Evolutionary conservation across 1,140 invertebrate species (phyloP), one percentile per base, ranked within the genome.

Genomic region (Leptinotarsa undecemlineata): DNA sequence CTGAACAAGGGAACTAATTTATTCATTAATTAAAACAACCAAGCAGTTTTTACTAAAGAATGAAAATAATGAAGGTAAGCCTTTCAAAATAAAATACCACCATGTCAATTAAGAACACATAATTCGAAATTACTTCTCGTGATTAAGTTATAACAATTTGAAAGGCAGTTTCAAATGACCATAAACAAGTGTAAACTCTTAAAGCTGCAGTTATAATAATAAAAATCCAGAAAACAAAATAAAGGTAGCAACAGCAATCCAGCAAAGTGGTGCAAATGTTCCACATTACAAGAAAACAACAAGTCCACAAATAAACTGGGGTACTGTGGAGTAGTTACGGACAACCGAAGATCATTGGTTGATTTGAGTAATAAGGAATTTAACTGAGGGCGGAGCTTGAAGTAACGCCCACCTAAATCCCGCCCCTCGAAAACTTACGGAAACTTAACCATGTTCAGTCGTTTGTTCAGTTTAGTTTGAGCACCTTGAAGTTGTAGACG

Each of bases 131-230:
- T 69, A 71, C 67, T 57, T 61, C 67, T 77, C 75, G 61, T 82
- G 82, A 84, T 83, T 84, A 81, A 84, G 79, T 81, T 80, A 83
- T 81, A 84, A 82, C 80, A 83, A 82, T 82, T 81, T 82, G 72
- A 79, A 79, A 75, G 77, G 74, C 72, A 42, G 73, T 80, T 82
- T 81, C 79, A 83, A 79, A 81, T 75, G 78, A 79, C 79, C 76
- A 79, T 81, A 83, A 81, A 82, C 75, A 76, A 80, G 80, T 82
- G 81, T 81, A 82, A 83, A 78, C 78, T 80, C 81, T 82, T 78
- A 79, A 82, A 82, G 73, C 76, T 72, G 76, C 76, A 80, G 79
- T 81, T 81, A 80, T 77, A 77, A 74, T 79, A 78, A 81, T 78
- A 83, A 83, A 80, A 83, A 77, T 78, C 77, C 75, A 69, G 74